A percentile compares a stretch with the other conserved stretches of the same genome.
Conservation (phyloP, 2,888 invertebrate species). For the Dione juno region DNA sequence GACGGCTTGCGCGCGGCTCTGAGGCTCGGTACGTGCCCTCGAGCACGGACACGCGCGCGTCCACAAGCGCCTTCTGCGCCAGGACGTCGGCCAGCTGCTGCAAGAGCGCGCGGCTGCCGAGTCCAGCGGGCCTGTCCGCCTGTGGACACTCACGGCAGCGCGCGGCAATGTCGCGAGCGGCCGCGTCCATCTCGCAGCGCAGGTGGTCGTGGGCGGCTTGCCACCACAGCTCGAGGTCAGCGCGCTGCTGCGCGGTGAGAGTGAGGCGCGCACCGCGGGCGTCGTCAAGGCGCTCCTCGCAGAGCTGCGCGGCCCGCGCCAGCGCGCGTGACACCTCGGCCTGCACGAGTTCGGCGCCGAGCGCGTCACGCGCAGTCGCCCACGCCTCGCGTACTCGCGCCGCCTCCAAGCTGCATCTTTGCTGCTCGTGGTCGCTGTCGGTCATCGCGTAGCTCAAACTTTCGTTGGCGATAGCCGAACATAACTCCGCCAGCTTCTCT, state of each 20-base stretch:
- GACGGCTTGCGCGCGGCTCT: slow-evolving; percentile 56
- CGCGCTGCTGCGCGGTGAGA: slow-evolving; percentile 86
- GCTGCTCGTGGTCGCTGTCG: slow-evolving; percentile 72
- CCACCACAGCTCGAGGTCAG: slow-evolving; percentile 89
- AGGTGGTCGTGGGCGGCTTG: slow-evolving; percentile 89
- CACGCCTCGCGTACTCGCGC: slow-evolving; percentile 89
- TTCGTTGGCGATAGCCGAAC: slow-evolving; percentile 87
- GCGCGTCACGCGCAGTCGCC: slow-evolving; percentile 89
- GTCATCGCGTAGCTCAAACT: slow-evolving; percentile 84
- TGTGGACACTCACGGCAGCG: slow-evolving; percentile 85
- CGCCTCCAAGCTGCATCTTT: slow-evolving; percentile 81
- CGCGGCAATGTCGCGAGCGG: slow-evolving; percentile 86
- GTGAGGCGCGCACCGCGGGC: slow-evolving; percentile 84
- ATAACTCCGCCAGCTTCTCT: slow-evolving; percentile 87
- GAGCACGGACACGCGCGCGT: slow-evolving; percentile 88
- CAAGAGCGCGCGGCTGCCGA: slow-evolving; percentile 63
- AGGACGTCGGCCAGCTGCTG: slow-evolving; percentile 88
- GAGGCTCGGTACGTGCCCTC: slow-evolving; percentile 82
- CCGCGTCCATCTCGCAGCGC: slow-evolving; percentile 88
- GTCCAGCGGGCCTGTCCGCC: slow-evolving; percentile 55
- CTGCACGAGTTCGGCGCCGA: slow-evolving; percentile 89
- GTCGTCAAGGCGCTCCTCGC: slow-evolving; percentile 84
- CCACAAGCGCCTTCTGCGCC: slow-evolving; percentile 89
- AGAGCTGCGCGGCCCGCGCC: slow-evolving; percentile 87
- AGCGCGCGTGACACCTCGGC: slow-evolving; percentile 90